phyloP scores from a whole-genome alignment of 2,888 invertebrate genomes.

The Xanthia icteritia region DNA sequence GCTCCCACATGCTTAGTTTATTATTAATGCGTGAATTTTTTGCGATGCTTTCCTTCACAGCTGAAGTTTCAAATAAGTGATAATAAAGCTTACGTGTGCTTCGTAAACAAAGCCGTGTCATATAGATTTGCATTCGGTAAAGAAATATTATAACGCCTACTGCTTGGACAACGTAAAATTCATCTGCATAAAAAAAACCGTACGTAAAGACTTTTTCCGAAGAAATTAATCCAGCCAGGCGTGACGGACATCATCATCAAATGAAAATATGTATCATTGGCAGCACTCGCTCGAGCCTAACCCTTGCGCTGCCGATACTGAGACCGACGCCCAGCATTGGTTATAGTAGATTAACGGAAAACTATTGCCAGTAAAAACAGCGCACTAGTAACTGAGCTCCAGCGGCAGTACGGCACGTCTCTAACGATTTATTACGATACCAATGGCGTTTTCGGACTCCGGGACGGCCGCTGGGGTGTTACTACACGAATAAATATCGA shows the following conservation, averaged over 20 bases:
- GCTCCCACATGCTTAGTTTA: conserved; percentile 62
- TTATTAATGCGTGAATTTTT: conserved; percentile 66
- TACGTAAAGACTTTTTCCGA: background rate
- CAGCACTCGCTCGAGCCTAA: conserved; percentile 34
- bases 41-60: conserved; percentile 48
- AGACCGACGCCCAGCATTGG: conserved; percentile 65
- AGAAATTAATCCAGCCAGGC: background rate
- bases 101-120: conserved; percentile 17
- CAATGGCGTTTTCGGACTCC: conserved; percentile 81
- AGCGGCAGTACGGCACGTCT: conserved; percentile 73
- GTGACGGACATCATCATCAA: background rate
- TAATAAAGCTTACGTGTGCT: conserved; percentile 38
- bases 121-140: conserved; percentile 3
- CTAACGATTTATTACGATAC: conserved; percentile 83
- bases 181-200: background rate
- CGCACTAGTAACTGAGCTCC: conserved; percentile 70
- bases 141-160: background rate
- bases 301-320: conserved; percentile 54
- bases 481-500: conserved; percentile 85
- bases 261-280: conserved; percentile 16
- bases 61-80: conserved; percentile 51
- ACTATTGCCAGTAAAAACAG: conserved; percentile 82
- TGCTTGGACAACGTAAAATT: background rate
- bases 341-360: conserved; percentile 77
- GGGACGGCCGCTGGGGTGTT: conserved; percentile 79